Evolutionary conservation across 2,888 invertebrate genomes (phyloP), one percentile per base, ranked within the genome.

Genomic region (Ganaspis brasiliensis): DNA sequence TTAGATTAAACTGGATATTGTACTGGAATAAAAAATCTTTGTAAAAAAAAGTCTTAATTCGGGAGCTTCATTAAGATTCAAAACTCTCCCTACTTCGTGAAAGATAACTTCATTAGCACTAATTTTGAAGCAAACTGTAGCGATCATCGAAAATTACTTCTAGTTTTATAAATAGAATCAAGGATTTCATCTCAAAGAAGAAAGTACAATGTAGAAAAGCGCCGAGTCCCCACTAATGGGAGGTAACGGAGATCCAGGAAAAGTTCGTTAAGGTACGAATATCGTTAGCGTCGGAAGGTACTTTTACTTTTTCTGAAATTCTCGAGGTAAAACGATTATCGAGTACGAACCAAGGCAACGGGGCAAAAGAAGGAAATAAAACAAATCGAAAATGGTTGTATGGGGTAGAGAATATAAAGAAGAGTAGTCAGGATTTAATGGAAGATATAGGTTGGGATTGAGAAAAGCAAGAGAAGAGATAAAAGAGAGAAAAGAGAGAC

Each of bases 211-310:
- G 19, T 19, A 55, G 40, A 56, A 31, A 40, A 2, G 24, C 31
- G 12, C 59, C 19, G 57, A 73, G 73, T 73, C 31, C 73, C 67
- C 55, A 10, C 10, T 59, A 72, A 67, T 40, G 59, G 35, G 63
- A 52, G 72, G 71, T 52, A 72, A 63, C 63, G 63, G 57, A n/a
- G 59, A 55, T n/a, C 52, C 35, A 73, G 49, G 63, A 55, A 67
- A 56, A 63, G 71, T 78, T 78, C 75, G 78, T 78, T 78, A 76
- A 74, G 75, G 75, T 78, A 75, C 76, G 73, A 74, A 73, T 73
- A 73, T 78, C 75, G 78, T 78, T 75, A 75, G 40, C 45, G 37
- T 35, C 26, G 52, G 57, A 19, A 52, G 49, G 71, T 45, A 52
- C 49, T 71, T 31, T 45, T 63, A n/a, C 37, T 63, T 63, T 37